Conservation (phyloP, 2,888 invertebrate genomes). For the Abrostola tripartita region DNA sequence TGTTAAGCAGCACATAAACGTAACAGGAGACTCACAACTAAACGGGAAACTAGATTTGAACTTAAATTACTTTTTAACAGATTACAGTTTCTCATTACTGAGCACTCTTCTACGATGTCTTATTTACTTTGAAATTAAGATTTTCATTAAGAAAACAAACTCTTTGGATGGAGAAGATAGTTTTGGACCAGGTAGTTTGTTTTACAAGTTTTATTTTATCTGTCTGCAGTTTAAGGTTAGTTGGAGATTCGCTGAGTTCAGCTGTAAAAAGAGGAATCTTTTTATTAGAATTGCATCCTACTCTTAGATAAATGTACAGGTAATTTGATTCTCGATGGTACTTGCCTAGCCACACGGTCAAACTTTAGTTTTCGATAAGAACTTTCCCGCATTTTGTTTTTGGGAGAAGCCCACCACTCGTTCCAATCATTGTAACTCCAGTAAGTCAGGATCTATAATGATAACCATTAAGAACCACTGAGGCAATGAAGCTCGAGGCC, state of each 20-base stretch:
- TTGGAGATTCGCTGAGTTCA: not conserved
- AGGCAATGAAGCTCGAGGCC: no score
- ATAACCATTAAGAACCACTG: no score
- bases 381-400: no score
- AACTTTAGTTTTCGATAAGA: no score
- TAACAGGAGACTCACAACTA: slow-evolving; percentile 29
- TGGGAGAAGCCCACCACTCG: no score
- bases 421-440: no score
- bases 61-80: slow-evolving; percentile 56
- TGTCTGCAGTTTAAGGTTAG: slow-evolving; percentile 13
- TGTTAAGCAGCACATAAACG: slow-evolving; percentile 22
- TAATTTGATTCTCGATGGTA: no score
- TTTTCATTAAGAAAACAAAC: slow-evolving; percentile 48
- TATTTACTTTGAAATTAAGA: slow-evolving; percentile 55
- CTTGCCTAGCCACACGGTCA: no score
- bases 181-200: slow-evolving; percentile 27
- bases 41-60: slow-evolving; percentile 47
- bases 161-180: slow-evolving; percentile 33
- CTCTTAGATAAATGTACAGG: no score
- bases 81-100: slow-evolving; percentile 57
- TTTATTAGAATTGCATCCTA: no score
- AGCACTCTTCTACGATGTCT: slow-evolving; percentile 33
- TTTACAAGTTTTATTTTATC: slow-evolving; percentile 23
- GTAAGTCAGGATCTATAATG: no score
- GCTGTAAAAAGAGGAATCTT: no score